A percentile compares a stretch with the other conserved stretches of the same genome.
Evolutionary conservation across 2,797 vertebrate genomes (phyloP).

Genomic region (Bradypus variegatus): DNA sequence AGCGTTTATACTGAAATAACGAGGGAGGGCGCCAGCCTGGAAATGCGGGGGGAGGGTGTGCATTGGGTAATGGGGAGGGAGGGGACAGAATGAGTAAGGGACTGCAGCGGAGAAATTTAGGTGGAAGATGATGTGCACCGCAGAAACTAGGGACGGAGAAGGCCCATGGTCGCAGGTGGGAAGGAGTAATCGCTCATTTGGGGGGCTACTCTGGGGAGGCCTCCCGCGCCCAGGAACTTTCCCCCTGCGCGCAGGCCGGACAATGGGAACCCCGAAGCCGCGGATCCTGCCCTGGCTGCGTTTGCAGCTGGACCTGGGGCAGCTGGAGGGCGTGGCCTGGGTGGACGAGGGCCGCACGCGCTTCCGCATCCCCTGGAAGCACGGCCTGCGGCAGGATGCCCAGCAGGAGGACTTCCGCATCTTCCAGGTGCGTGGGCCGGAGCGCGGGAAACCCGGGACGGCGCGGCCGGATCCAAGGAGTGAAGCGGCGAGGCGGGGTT

Average conservation of each 20-base stretch:
- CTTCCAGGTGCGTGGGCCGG: conserved; percentile 77
- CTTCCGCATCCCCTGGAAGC: conserved; percentile 89
- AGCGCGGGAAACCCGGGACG: not conserved
- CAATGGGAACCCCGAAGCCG: conserved; percentile 80
- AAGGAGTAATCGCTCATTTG: not conserved
- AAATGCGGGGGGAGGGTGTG: not conserved
- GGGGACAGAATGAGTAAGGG: not conserved
- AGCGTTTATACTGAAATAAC: not conserved
- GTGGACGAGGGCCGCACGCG: conserved; percentile 70
- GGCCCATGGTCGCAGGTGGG: not conserved
- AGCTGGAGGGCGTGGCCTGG: conserved; percentile 83
- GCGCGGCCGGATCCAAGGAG: too few relatives aligned
- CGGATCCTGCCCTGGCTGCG: conserved; percentile 85
- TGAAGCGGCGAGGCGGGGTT: not conserved
- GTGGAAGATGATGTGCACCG: not conserved
- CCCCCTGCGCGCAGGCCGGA: not conserved
- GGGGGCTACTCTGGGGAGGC: not conserved
- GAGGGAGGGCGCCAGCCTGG: not conserved
- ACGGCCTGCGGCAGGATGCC: conserved; percentile 82
- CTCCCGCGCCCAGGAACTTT: not conserved
- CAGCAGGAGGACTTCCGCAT: conserved; percentile 78
- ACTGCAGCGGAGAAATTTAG: not conserved
- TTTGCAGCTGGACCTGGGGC: conserved; percentile 72
- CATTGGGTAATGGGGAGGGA: not conserved
- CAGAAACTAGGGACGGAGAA: not conserved